Evolutionary conservation across 1,140 invertebrate species (phyloP), one percentile per base, ranked within the genome.

Genomic region (Lordiphosa mommai): DNA sequence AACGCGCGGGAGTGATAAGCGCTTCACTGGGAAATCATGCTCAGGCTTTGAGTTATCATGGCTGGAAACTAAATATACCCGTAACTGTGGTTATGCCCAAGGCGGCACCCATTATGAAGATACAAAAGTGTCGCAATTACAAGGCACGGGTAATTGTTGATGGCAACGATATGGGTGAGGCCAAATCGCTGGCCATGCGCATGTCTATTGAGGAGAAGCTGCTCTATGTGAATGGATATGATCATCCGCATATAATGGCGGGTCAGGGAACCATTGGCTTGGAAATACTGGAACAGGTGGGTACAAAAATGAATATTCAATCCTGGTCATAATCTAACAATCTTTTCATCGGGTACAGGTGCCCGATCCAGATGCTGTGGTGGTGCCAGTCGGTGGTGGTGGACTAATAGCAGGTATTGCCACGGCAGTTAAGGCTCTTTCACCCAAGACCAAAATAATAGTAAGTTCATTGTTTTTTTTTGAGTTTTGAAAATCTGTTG

Each of bases 41-140:
- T 0, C 91, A 95, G 68, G 97, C 94, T 0, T 89, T 99, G 5
- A 93, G 93, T 55, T 98, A 97, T 87, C 97, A 98, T 86, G 97
- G 96, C 1, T 90, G 93, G 63, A 91, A 92, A 53, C 90, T 98
- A 0, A 91, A 92, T 4, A 94, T 98, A 37, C 94, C 95, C 0
- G 94, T 97, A 0, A 97, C 96, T 0, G 97, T 99, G 1, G 95
- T 99, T 0, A 98, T 98, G 97, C 97, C 97, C 0, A 93, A 94
- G 8, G 92, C 95, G 1, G 96, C 96, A 0, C 95, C 96, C 0
- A 95, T 98, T 34, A 98, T 98, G 96, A 99, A 99, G 90, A 94
- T 98, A 36, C 92, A 96, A 63, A 93, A 94, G 44, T 98, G 97
- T 86, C 91, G 92, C 40, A 93, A 94, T 50, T 96, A 93, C 80